A percentile compares a stretch with the other conserved stretches of the same genome.
Conservation (phyloP, 2,888 invertebrate species). For the Xestobium rufovillosum region DNA sequence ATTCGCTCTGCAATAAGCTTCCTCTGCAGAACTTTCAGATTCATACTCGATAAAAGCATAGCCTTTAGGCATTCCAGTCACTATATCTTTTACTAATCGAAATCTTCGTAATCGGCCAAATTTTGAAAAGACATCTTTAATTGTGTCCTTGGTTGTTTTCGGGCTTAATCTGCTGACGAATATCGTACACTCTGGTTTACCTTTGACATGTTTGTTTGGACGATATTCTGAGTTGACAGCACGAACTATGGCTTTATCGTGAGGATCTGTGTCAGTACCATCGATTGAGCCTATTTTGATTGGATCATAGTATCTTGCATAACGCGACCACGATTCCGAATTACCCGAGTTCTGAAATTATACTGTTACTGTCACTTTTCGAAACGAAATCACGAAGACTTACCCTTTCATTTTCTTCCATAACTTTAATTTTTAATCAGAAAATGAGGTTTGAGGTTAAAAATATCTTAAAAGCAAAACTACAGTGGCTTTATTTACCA, state of each 20-base stretch:
- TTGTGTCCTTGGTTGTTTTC: slow-evolving; percentile 55
- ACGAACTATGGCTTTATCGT: slow-evolving; percentile 68
- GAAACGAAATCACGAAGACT: no score
- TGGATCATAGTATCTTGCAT: slow-evolving; percentile 63
- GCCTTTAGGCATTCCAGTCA: slow-evolving; percentile 69
- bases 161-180: slow-evolving; percentile 69
- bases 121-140: slow-evolving; percentile 51
- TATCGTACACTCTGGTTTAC: slow-evolving; percentile 63
- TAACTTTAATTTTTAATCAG: no score
- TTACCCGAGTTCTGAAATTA: neutral
- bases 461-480: no score
- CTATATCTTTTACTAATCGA: slow-evolving; percentile 66
- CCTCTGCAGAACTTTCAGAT: slow-evolving; percentile 50
- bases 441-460: no score
- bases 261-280: slow-evolving; percentile 74
- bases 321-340: slow-evolving; percentile 46
- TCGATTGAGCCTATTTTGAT: slow-evolving; percentile 81
- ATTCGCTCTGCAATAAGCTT: slow-evolving; percentile 54
- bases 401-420: no score
- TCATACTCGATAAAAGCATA: slow-evolving; percentile 84
- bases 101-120: slow-evolving; percentile 59
- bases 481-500: no score
- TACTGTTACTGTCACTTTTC: no score
- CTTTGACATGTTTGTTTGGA: slow-evolving; percentile 58
- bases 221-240: slow-evolving; percentile 61